A percentile compares a stretch with the other conserved stretches of the same genome.
Evolutionary conservation across 2,113 vertebrate species (phyloP).

Genomic region (Eulemur rufifrons): DNA sequence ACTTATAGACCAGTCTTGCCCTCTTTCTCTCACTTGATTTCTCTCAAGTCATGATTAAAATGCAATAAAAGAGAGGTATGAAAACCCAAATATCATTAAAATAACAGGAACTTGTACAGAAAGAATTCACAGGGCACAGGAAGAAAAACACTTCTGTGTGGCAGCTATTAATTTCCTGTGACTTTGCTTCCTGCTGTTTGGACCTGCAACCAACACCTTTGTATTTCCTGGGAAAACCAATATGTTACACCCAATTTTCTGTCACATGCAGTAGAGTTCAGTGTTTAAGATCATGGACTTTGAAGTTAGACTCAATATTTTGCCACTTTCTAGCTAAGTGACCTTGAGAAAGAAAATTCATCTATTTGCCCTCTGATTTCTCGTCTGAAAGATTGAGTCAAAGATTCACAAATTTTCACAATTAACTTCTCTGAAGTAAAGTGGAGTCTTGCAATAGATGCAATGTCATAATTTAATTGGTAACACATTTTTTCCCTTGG

Average conservation of each 20-base stretch:
- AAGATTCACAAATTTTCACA: background rate
- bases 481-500: background rate
- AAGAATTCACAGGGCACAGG: background rate
- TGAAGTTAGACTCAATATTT: background rate
- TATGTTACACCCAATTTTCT: background rate
- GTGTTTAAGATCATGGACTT: background rate
- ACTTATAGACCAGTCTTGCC: background rate
- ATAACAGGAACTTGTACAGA: background rate
- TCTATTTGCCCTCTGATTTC: background rate
- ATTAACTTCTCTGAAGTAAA: background rate
- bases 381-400: background rate
- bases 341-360: background rate
- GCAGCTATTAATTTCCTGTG: background rate
- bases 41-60: slow-evolving; percentile 30
- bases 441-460: background rate
- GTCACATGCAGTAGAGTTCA: background rate
- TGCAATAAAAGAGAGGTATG: background rate
- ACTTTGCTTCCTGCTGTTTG: background rate
- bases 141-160: slow-evolving; percentile 37
- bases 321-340: background rate
- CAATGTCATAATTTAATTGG: background rate
- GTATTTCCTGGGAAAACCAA: slow-evolving; percentile 22
- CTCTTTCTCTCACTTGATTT: slow-evolving; percentile 10
- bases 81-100: background rate
- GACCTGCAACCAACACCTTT: background rate